phyloP scores from a whole-genome alignment of 2,113 vertebrate genomes.

The Paratilapia polleni region DNA sequence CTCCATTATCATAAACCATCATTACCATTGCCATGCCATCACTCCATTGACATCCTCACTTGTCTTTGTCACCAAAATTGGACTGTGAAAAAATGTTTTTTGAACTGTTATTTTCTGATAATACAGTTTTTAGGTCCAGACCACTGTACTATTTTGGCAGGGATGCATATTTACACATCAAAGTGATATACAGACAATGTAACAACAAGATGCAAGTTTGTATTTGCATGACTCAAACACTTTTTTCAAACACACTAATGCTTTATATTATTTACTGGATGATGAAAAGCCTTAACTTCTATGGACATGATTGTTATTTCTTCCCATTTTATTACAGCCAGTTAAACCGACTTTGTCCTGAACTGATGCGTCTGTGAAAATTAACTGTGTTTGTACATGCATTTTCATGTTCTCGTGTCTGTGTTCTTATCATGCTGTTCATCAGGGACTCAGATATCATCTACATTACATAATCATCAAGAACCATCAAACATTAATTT shows the following conservation, averaged over 20 bases:
- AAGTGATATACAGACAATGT: conserved; percentile 11
- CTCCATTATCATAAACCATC: conserved; percentile 33
- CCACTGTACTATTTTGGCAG: conserved; percentile 7
- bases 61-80: conserved; percentile 16
- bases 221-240: conserved; percentile 27
- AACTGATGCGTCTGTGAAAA: conserved; percentile 11
- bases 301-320: conserved; percentile 8
- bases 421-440: conserved; percentile 51
- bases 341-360: background rate
- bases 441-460: conserved; percentile 54
- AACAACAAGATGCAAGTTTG: conserved; percentile 13
- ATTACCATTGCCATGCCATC: conserved; percentile 47
- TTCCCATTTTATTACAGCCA: conserved; percentile 1
- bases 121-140: background rate
- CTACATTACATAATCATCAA: conserved; percentile 41
- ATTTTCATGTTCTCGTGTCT: conserved; percentile 47
- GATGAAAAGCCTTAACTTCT: conserved; percentile 12
- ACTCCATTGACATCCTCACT: conserved; percentile 25
- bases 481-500: conserved; percentile 57
- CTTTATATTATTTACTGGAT: background rate
- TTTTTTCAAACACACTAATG: conserved; percentile 8
- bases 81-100: conserved; percentile 4
- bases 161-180: background rate
- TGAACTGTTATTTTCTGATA: background rate
- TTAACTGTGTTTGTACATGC: conserved; percentile 26